Conservation (phyloP, 2,888 invertebrate species). For the Prenolepis imparis region DNA sequence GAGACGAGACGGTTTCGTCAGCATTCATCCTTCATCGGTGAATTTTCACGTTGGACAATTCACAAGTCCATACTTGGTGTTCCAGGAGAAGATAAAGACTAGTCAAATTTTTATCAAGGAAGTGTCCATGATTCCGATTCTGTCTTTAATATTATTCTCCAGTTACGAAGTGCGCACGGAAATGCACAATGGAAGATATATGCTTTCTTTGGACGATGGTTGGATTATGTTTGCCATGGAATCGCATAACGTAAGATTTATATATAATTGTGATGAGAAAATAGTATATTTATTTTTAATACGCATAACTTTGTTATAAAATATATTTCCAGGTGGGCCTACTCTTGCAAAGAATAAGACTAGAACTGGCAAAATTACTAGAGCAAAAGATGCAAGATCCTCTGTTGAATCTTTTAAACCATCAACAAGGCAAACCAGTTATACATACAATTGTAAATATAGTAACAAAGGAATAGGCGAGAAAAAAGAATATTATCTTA, state of each 20-base stretch:
- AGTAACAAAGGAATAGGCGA: conserved; percentile 85
- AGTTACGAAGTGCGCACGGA: conserved; percentile 92
- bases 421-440: conserved; percentile 92
- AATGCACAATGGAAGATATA: conserved; percentile 91
- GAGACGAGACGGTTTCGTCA: conserved; percentile 91
- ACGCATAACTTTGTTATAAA: conserved; percentile 40
- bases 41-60: conserved; percentile 90
- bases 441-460: conserved; percentile 92
- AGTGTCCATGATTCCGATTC: conserved; percentile 92
- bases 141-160: conserved; percentile 89
- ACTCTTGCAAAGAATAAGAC: conserved; percentile 92
- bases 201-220: conserved; percentile 92
- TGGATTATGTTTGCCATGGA: conserved; percentile 94
- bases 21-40: conserved; percentile 92
- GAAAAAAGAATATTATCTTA: not conserved
- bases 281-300: conserved; percentile 29
- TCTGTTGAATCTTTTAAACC: conserved; percentile 90
- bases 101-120: conserved; percentile 93
- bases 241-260: conserved; percentile 90
- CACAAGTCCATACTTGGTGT: conserved; percentile 92
- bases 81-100: conserved; percentile 94
- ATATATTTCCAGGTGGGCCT: conserved; percentile 90
- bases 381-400: conserved; percentile 95
- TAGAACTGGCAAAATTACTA: conserved; percentile 92
- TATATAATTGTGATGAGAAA: conserved; percentile 12